Evolutionary conservation across 2,797 vertebrate species (phyloP), one percentile per base, ranked within the genome.

Genomic region (Takifugu ocellatus): DNA sequence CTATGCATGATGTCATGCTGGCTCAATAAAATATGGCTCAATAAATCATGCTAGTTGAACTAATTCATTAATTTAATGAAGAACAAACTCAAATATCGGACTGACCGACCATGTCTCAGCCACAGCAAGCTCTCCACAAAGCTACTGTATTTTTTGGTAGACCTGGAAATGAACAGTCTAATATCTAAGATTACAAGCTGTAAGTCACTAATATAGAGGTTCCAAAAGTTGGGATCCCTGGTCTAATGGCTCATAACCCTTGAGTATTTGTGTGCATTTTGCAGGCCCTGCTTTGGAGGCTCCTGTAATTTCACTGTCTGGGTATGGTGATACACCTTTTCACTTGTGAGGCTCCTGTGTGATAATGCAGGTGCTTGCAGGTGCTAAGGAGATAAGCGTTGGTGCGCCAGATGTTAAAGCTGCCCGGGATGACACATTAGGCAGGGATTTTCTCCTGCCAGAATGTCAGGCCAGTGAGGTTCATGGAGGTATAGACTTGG

Each of bases 391-490:
- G 84, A 88, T 88, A 88, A 88, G 78, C 74, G 42, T 52, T 68
- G 80, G 66, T 54, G 49, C 79, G 73, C 72, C 78, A 82, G 87
- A 79, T 81, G 81, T 83, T 78, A 80, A 81, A 85, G 73, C 85
- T 68, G 75, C 72, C 77, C 69, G 77, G 79, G 77, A 82, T 83
- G 84, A 84, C 85, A 89, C 79, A 90, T 81, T 87, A 84, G 84
- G 81, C 77, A 62, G 70, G 84, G 84, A 90, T 88, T 88, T 87
- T 68, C 84, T 78, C 72, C 75, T 80, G 82, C 73, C 82, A 85
- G 81, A 82, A 86, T 79, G 83, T 80, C 74, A 81, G 81, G 77
- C 81, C 81, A 84, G 83, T 72, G 70, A 81, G 78, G 81, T 81
- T 87, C 72, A 75, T 72, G 74, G 78, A 83, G 79, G 77, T 59